Conservation (phyloP, 2,113 vertebrate species). For the Scartelaos histophorus region DNA sequence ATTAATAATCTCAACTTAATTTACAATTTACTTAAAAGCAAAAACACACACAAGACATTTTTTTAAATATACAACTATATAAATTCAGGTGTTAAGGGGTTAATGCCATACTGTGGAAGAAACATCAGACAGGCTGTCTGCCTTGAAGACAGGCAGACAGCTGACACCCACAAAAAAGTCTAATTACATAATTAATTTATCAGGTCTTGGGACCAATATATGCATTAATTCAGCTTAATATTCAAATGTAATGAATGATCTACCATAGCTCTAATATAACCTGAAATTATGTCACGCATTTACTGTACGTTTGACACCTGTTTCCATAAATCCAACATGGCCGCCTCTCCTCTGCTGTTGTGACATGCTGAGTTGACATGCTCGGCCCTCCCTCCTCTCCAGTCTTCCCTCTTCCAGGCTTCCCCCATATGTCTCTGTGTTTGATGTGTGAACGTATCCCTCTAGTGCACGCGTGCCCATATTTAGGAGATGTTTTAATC, state of each 20-base stretch:
- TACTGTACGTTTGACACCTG: not conserved
- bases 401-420: constrained; percentile 24
- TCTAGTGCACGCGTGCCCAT: constrained; percentile 16
- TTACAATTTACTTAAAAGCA: too few species aligned
- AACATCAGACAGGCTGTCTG: too few species aligned
- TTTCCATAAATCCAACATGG: not conserved
- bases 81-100: too few species aligned
- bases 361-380: constrained; percentile 10
- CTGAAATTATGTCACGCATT: not conserved
- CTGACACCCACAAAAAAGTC: too few species aligned
- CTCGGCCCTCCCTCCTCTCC: constrained; percentile 11
- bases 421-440: constrained; percentile 47
- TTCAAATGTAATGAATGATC: not conserved
- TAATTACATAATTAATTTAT: too few species aligned
- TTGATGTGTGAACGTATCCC: constrained; percentile 37
- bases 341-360: not conserved
- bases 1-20: too few species aligned
- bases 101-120: too few species aligned
- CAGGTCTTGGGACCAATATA: too few species aligned
- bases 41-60: too few species aligned
- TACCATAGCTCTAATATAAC: not conserved
- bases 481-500: constrained; percentile 46
- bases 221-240: too few species aligned
- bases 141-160: too few species aligned
- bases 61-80: too few species aligned